Percentiles rank a stretch among this genome's conserved stretches.
These are phyloP conservation scores for Arctia plantaginis DNA, from an alignment of 2,888 invertebrate species.

Conservation along the genomic window DNA sequence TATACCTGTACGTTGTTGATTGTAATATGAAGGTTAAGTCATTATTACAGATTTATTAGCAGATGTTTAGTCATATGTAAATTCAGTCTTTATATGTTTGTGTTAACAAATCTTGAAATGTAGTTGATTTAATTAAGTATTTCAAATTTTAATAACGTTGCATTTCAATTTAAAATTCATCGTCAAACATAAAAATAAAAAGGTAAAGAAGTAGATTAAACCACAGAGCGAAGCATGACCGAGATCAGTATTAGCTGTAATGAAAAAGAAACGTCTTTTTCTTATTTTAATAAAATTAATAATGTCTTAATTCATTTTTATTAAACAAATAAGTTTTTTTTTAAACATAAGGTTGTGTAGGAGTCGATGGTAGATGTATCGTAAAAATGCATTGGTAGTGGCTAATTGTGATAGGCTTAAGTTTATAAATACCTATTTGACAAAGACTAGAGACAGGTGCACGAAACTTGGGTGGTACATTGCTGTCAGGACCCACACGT, in stretches of 20 bases:
- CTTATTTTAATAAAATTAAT: not conserved
- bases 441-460: constrained; percentile 84
- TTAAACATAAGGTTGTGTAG: not conserved
- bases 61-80: not conserved
- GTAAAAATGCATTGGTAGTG: not conserved
- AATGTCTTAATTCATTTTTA: not conserved
- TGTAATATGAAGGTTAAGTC: not conserved
- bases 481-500: constrained; percentile 86
- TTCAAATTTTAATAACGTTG: not conserved
- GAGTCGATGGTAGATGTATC: not conserved
- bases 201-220: not conserved
- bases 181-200: not conserved
- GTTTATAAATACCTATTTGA: constrained; percentile 73
- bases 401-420: not conserved
- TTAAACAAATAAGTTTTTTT: not conserved
- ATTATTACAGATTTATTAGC: too few relatives aligned
- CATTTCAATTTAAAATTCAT: not conserved
- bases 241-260: not conserved
- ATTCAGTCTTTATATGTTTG: not conserved
- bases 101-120: not conserved
- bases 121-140: not conserved
- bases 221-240: not conserved
- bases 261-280: not conserved
- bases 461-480: constrained; percentile 85
- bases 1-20: not conserved